Evolutionary conservation across 2,113 vertebrate genomes (phyloP).

Genomic region (Istiophorus platypterus): DNA sequence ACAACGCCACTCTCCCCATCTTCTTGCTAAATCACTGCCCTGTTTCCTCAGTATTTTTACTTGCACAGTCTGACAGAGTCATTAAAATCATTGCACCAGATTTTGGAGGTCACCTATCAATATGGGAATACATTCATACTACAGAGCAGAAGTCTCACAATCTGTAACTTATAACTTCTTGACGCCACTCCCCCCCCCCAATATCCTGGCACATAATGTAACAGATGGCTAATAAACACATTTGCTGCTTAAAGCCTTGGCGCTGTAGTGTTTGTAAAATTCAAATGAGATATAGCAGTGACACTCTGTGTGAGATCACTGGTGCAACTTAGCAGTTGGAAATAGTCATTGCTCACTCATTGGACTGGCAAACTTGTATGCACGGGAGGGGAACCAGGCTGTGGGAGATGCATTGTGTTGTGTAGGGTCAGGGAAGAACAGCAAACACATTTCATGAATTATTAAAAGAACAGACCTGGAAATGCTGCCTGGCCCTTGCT

Average conservation of each 20-base stretch:
- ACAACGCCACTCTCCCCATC: slow-evolving; percentile 4
- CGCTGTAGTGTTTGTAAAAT: slow-evolving; percentile 74
- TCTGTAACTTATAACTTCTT: slow-evolving; percentile 75
- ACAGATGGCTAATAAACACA: slow-evolving; percentile 84
- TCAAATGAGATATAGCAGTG: slow-evolving; percentile 76
- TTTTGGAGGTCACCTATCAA: slow-evolving; percentile 62
- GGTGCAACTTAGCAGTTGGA: slow-evolving; percentile 71
- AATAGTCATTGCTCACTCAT: slow-evolving; percentile 63
- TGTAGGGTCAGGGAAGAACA: slow-evolving; percentile 73
- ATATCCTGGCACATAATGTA: slow-evolving; percentile 56
- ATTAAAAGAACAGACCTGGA: slow-evolving; percentile 68
- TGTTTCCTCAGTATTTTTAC: slow-evolving; percentile 21
- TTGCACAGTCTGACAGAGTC: slow-evolving; percentile 4
- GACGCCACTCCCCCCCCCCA: slow-evolving; percentile 28
- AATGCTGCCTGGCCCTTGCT: slow-evolving; percentile 50
- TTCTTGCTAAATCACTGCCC: slow-evolving; percentile 33
- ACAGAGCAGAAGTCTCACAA: slow-evolving; percentile 64
- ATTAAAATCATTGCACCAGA: slow-evolving; percentile 45
- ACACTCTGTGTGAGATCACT: slow-evolving; percentile 72
- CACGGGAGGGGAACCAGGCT: slow-evolving; percentile 61
- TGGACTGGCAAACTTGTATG: slow-evolving; percentile 61
- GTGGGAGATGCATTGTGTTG: slow-evolving; percentile 68
- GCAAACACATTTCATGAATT: slow-evolving; percentile 76
- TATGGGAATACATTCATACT: slow-evolving; percentile 48
- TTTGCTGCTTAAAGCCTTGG: slow-evolving; percentile 71